Base-by-base conservation (phyloP, 2,113 vertebrate species). In the Catharus fuscescens region DNA sequence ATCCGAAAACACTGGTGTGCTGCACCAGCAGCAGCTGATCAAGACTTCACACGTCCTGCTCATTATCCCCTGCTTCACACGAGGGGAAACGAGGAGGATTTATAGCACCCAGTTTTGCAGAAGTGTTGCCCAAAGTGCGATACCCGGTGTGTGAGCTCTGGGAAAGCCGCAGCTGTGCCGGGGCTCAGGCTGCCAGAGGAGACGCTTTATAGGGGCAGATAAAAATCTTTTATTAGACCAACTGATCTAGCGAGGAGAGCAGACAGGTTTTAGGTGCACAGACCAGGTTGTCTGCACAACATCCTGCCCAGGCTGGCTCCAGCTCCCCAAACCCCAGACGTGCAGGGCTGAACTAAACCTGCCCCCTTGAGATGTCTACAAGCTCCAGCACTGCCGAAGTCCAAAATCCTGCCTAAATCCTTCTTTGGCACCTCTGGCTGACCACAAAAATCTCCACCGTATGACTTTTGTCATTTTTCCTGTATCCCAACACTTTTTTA, bases 171-270 rank as follows among this genome's bases (percentile, higher is more conserved):
- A 91, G 86, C 89, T 83, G 59, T 20, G 77, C 60, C 4, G 38
- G 62, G 67, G 34, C 76, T 78, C 17, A 89, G 69, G 54, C 86
- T 81, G 72, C 9, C 60, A 32, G 16, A 52, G 52, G 45, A 89
- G 60, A 92, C 42, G 3, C 80, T 96, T 96, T 92, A 94, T 64
- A 40, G 73, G 77, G 87, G 40, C 70, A 89, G 69, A 92, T 94
- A 96, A 94, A 94, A 96, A 95, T 20, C 32, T 87, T 95, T 96
- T 89, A 94, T 94, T 38, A 85, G 56, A 16, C 42, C 93, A 29
- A 94, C 90, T 64, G 93, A 94, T 92, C 72, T 25, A 80, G 52
- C 25, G 17, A 59, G 72, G 50, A 80, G 73, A 53, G 80, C 59
- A 72, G 82, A 65, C 44, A 82, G 82, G 80, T 83, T 88, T 88